Conservation (phyloP, 2,113 vertebrate species). For the Amphiprion ocellaris region DNA sequence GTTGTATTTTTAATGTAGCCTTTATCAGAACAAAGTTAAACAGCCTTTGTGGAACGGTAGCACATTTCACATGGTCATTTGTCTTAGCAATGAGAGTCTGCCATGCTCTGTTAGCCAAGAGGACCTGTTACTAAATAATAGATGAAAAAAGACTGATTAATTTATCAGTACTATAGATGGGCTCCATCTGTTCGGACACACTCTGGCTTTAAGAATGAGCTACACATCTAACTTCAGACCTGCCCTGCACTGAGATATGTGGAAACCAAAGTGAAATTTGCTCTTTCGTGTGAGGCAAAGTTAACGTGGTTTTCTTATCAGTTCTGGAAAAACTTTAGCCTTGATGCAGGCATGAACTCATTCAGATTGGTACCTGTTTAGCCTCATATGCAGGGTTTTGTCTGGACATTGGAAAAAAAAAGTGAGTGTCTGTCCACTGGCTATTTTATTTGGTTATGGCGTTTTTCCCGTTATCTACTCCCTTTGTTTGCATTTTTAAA, state of each 20-base stretch:
- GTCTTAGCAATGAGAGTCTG: constrained; percentile 42
- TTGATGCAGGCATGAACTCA: neutral
- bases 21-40: constrained; percentile 2
- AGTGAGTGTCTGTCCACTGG: constrained; percentile 12
- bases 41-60: neutral
- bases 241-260: constrained; percentile 5
- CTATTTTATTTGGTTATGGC: neutral
- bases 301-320: constrained; percentile 8
- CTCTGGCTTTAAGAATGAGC: constrained; percentile 50
- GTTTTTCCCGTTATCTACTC: too few relatives aligned
- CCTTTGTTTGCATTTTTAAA: constrained; percentile 12
- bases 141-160: constrained; percentile 81
- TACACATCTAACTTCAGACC: constrained; percentile 16
- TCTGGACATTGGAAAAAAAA: too few relatives aligned
- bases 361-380: neutral
- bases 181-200: constrained; percentile 60
- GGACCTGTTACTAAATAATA: constrained; percentile 81
- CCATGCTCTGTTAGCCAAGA: constrained; percentile 58
- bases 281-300: neutral
- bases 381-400: too few relatives aligned
- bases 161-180: constrained; percentile 78
- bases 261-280: constrained; percentile 9
- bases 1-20: neutral
- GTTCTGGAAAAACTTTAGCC: constrained; percentile 4
- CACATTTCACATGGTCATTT: constrained; percentile 34